These are phyloP conservation scores for Trematomus bernacchii DNA, from an alignment of 2,797 vertebrate genomes.

Conservation along the genomic window DNA sequence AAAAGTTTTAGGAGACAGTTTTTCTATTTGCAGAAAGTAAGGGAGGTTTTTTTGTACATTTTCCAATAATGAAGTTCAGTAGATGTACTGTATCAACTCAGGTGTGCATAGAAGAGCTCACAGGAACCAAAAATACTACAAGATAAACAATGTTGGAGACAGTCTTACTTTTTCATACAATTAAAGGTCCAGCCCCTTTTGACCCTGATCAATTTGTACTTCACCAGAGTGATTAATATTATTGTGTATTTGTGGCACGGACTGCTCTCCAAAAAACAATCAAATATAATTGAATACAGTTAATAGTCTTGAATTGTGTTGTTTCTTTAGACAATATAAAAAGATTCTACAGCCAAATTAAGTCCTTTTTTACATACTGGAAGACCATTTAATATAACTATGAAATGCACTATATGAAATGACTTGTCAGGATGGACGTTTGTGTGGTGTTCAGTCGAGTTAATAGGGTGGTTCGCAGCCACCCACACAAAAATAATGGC, in stretches of 20 bases:
- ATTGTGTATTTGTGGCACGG: background rate
- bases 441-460: constrained; percentile 7
- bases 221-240: background rate
- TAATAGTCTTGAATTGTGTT: background rate
- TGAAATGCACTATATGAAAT: constrained; percentile 19
- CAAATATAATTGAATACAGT: background rate
- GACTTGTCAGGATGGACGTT: constrained; percentile 18
- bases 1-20: background rate
- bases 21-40: background rate
- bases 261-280: background rate
- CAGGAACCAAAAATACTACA: background rate
- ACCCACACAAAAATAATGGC: constrained; percentile 42
- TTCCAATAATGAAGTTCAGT: too few species aligned
- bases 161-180: background rate
- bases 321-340: background rate
- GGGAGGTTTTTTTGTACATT: too few species aligned
- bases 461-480: constrained; percentile 45
- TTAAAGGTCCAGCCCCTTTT: background rate
- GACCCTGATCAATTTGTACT: background rate
- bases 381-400: background rate
- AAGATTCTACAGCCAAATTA: constrained; percentile 10
- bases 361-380: background rate
- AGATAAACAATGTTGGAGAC: background rate
- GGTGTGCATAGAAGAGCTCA: background rate
- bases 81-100: too few species aligned